Conservation (phyloP, 1,140 invertebrate genomes). For the Lasioglossum baleicum region DNA sequence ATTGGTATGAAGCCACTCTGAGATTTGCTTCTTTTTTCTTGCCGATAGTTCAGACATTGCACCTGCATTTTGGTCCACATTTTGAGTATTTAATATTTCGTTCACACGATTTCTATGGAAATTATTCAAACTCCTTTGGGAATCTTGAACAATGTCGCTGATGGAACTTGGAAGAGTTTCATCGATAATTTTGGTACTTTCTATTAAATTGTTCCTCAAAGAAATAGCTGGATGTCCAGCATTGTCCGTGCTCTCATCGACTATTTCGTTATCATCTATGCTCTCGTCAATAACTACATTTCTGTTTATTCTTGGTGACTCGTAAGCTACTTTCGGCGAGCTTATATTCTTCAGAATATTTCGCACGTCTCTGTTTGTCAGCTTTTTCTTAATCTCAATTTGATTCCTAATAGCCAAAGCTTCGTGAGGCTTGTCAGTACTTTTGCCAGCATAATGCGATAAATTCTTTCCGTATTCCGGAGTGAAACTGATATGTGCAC, state of each 20-base stretch:
- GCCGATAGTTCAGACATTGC: slow-evolving; percentile 41
- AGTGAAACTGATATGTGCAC: background rate
- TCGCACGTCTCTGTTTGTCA: slow-evolving; percentile 27
- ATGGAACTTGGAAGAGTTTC: slow-evolving; percentile 37
- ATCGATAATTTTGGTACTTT: slow-evolving; percentile 21
- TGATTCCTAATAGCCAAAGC: background rate
- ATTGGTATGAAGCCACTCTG: slow-evolving; percentile 72
- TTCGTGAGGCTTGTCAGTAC: background rate
- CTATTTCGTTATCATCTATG: slow-evolving; percentile 3
- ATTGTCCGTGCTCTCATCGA: slow-evolving; percentile 48
- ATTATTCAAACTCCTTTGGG: slow-evolving; percentile 10
- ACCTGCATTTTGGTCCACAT: background rate
- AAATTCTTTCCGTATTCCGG: background rate
- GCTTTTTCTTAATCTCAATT: background rate
- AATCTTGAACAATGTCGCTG: slow-evolving; percentile 21
- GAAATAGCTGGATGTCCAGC: slow-evolving; percentile 54
- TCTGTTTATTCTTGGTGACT: slow-evolving; percentile 31
- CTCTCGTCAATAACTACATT: slow-evolving; percentile 36
- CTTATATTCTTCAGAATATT: slow-evolving; percentile 50
- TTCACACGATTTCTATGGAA: background rate
- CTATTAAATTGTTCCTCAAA: background rate
- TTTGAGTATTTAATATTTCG: background rate
- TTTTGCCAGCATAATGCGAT: background rate
- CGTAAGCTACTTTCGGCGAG: slow-evolving; percentile 22
- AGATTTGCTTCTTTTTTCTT: slow-evolving; percentile 63